phyloP scores from a whole-genome alignment of 2,797 vertebrate species.

The Margarornis squamiger region DNA sequence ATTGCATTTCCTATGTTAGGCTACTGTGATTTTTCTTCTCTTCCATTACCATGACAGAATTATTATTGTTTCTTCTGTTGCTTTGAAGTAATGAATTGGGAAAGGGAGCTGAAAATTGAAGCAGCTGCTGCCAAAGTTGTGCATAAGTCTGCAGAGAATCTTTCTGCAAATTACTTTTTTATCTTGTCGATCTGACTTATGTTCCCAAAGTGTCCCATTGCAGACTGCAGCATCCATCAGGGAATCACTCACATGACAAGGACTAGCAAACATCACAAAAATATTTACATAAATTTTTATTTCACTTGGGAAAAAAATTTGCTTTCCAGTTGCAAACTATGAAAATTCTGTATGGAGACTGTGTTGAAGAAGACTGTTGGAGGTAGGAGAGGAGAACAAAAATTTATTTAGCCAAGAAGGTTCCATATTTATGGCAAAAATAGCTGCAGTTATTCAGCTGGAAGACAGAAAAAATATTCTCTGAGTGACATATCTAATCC shows the following conservation, averaged over 20 bases:
- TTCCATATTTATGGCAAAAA: not conserved
- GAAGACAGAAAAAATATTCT: not conserved
- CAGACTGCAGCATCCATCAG: not conserved
- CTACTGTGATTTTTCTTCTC: not conserved
- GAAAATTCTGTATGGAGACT: not conserved
- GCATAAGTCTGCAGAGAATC: not conserved
- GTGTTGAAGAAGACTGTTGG: not conserved
- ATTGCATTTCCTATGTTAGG: not conserved
- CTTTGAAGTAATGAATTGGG: not conserved
- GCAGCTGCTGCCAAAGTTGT: not conserved
- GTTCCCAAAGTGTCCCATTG: not conserved
- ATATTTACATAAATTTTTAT: not conserved
- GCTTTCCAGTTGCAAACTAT: not conserved
- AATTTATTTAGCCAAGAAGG: not conserved
- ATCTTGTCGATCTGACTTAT: not conserved
- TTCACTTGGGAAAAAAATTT: not conserved
- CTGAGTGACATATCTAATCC: not conserved
- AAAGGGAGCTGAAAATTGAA: slow-evolving; percentile 7
- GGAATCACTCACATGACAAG: not conserved
- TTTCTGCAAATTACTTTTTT: not conserved
- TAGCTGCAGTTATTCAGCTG: not conserved
- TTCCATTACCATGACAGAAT: not conserved
- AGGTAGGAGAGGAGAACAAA: not conserved
- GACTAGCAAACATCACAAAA: not conserved
- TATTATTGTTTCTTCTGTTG: not conserved